Conservation (phyloP, 2,797 vertebrate species). For the Eulemur albifrons region DNA sequence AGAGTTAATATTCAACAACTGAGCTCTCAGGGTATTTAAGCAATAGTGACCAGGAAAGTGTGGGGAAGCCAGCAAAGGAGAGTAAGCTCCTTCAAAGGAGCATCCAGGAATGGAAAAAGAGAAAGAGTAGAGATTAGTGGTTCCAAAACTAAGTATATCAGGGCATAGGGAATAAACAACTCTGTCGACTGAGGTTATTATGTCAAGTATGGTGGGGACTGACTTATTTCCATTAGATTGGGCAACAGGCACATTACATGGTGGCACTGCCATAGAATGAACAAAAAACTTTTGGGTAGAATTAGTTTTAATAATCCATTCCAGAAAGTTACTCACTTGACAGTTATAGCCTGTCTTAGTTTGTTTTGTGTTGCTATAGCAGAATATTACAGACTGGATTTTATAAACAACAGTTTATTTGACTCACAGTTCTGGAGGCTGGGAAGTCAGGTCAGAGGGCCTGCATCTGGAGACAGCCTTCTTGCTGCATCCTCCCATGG, state of each 20-base stretch:
- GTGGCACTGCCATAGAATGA: background rate
- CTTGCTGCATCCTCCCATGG: background rate
- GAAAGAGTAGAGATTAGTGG: background rate
- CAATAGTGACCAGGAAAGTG: background rate
- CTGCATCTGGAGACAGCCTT: background rate
- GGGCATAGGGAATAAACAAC: background rate
- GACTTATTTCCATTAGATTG: background rate
- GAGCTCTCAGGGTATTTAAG: background rate
- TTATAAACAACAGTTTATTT: background rate
- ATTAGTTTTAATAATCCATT: background rate
- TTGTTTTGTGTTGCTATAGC: background rate
- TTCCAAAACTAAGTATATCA: background rate
- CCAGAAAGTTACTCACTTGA: conserved; percentile 26
- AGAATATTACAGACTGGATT: background rate
- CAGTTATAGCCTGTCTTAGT: background rate
- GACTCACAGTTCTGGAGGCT: background rate
- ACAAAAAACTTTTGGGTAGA: background rate
- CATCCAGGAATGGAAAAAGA: background rate
- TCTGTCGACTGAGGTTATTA: background rate
- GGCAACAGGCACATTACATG: background rate
- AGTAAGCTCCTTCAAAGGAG: background rate
- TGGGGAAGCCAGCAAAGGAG: background rate
- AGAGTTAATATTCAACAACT: background rate
- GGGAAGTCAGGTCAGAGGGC: background rate
- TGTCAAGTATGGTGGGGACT: background rate